Percentiles rank a stretch among this genome's conserved stretches.
Evolutionary conservation across 2,797 vertebrate genomes (phyloP).

Genomic region (Synanceia verrucosa): DNA sequence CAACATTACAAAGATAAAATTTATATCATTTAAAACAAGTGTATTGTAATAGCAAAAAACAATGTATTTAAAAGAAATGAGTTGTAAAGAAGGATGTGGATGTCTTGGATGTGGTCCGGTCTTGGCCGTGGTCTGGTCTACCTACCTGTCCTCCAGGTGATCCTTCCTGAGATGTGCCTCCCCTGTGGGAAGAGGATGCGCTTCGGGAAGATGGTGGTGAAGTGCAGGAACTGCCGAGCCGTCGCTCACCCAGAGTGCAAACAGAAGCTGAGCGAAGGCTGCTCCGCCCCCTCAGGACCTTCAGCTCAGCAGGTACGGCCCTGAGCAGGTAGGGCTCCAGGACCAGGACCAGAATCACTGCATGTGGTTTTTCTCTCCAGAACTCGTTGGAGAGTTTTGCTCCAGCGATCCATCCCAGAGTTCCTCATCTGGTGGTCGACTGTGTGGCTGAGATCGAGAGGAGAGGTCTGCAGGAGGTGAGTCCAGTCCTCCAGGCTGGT

Average conservation of each 20-base stretch:
- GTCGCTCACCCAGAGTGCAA: conserved; percentile 86
- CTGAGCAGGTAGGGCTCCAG: not conserved
- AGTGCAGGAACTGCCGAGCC: conserved; percentile 84
- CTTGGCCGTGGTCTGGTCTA: too few species aligned
- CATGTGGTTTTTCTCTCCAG: conserved; percentile 10
- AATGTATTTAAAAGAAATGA: too few species aligned
- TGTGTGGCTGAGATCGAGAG: conserved; percentile 72
- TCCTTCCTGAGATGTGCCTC: conserved; percentile 82
- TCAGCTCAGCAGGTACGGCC: conserved; percentile 4
- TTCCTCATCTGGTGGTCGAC: conserved; percentile 56
- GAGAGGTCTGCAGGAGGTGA: conserved; percentile 68
- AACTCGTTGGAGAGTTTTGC: conserved; percentile 57
- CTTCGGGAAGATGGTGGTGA: conserved; percentile 86
- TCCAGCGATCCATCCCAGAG: conserved; percentile 40
- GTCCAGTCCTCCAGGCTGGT: not conserved
- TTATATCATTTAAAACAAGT: too few species aligned
- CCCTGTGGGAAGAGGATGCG: conserved; percentile 86
- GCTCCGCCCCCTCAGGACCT: not conserved
- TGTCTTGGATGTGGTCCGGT: too few species aligned
- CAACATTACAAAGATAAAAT: too few species aligned
- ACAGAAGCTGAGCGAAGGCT: conserved; percentile 27
- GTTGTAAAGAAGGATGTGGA: too few species aligned
- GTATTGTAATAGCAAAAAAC: too few species aligned
- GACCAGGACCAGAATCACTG: not conserved
- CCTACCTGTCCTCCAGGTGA: conserved; percentile 79